Evolutionary conservation across 2,797 vertebrate genomes (phyloP), one percentile per base, ranked within the genome.

Genomic region (Myripristis murdjan): DNA sequence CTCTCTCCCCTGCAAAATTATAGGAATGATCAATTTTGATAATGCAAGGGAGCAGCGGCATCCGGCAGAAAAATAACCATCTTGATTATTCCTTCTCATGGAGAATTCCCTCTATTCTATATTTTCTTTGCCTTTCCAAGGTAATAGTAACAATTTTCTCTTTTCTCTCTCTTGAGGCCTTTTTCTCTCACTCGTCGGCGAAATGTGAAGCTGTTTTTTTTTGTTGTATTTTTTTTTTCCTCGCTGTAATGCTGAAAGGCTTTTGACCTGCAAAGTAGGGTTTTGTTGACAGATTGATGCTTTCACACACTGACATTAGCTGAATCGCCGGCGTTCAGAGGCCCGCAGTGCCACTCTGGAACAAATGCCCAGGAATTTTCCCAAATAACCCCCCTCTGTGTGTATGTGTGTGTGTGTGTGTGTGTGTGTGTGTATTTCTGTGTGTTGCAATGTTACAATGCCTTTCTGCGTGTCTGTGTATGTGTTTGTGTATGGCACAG

Each of bases 241-340:
- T 84, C 66, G 57, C 72, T 43, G 74, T 86, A 62, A 92, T 73
- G 82, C 83, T 85, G 84, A 90, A 92, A 93, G 91, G 86, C 91
- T 93, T 94, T 92, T 94, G 93, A 95, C 94, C 92, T 61, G 77
- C 84, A 92, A 95, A 94, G 83, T 85, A 83, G 79, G 84, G 91
- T 94, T 93, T 93, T 92, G 89, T 91, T 91, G 91, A 92, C 91
- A 93, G 92, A 95, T 94, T 94, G 91, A 85, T 91, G 91, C 92
- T 93, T 93, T 93, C 89, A 86, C 86, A 90, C 89, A 85, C 90
- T 85, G 89, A 93, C 91, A 92, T 93, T 92, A 94, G 88, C 89
- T 86, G 89, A 91, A 92, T 91, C 83, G 83, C 79, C 60, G 73
- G 88, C 81, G 89, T 84, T 90, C 89, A 83, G 79, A 84, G 82